A percentile compares a stretch with the other conserved stretches of the same genome.
These are phyloP conservation scores for Aegotheles bennettii DNA, from an alignment of 2,113 vertebrate species.

Conservation along the genomic window DNA sequence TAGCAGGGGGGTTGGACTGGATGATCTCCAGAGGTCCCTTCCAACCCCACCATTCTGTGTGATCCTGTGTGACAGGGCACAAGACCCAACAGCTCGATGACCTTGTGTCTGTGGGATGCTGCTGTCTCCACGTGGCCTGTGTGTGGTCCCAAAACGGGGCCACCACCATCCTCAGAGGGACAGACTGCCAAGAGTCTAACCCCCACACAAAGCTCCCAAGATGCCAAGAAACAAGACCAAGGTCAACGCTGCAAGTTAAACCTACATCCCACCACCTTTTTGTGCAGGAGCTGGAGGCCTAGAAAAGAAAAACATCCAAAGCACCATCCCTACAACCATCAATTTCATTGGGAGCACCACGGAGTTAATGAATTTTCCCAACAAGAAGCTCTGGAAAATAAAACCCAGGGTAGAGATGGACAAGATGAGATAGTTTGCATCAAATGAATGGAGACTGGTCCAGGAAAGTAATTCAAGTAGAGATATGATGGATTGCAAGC, in stretches of 20 bases:
- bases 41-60: too few species aligned
- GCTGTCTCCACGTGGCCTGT: background rate
- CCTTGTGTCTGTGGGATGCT: background rate
- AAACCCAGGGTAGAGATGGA: background rate
- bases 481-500: background rate
- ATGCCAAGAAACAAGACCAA: background rate
- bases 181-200: background rate
- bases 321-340: background rate
- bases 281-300: background rate
- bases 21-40: too few species aligned
- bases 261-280: background rate
- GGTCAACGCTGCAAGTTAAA: background rate
- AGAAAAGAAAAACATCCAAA: background rate
- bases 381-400: background rate
- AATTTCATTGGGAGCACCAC: background rate
- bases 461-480: background rate
- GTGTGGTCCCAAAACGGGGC: background rate
- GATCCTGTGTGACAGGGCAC: too few species aligned
- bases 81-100: background rate
- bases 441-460: background rate
- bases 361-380: background rate
- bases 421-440: background rate
- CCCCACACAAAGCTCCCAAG: background rate
- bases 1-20: too few species aligned
- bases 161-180: background rate